Conservation (phyloP, 2,888 invertebrate genomes). For the Eupeodes latifasciatus region DNA sequence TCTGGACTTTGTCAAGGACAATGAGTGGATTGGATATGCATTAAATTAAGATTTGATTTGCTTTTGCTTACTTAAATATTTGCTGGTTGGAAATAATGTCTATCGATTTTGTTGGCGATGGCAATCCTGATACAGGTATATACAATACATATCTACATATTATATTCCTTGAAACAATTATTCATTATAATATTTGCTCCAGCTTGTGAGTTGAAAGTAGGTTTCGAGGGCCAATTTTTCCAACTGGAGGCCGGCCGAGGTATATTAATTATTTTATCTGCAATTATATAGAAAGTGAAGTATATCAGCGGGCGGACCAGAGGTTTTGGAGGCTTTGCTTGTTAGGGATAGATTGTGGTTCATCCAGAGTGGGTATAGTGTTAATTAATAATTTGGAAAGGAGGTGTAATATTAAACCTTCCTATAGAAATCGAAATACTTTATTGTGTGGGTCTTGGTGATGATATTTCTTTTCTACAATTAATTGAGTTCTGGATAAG, state of each 20-base stretch:
- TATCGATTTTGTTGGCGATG: slow-evolving; percentile 18
- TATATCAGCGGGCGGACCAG: neutral
- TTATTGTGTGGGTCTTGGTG: too few species aligned
- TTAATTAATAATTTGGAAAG: too few species aligned
- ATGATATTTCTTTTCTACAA: too few species aligned
- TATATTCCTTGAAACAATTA: neutral
- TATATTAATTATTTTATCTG: slow-evolving; percentile 17
- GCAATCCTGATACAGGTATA: too few species aligned
- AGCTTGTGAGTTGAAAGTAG: neutral
- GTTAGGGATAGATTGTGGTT: too few species aligned
- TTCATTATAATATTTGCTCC: slow-evolving; percentile 9
- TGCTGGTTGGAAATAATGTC: neutral
- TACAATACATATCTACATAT: neutral
- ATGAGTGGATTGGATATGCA: neutral
- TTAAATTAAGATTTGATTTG: neutral
- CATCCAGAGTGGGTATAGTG: too few species aligned
- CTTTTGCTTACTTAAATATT: slow-evolving; percentile 5
- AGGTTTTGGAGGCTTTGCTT: neutral
- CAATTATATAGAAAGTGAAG: neutral
- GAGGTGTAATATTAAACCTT: too few species aligned
- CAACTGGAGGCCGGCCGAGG: neutral
- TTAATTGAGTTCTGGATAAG: too few species aligned
- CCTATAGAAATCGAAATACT: too few species aligned
- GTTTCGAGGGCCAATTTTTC: neutral
- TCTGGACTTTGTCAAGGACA: slow-evolving; percentile 4